Base-by-base conservation (phyloP, 2,113 vertebrate species). In the Ciconia maguari region DNA sequence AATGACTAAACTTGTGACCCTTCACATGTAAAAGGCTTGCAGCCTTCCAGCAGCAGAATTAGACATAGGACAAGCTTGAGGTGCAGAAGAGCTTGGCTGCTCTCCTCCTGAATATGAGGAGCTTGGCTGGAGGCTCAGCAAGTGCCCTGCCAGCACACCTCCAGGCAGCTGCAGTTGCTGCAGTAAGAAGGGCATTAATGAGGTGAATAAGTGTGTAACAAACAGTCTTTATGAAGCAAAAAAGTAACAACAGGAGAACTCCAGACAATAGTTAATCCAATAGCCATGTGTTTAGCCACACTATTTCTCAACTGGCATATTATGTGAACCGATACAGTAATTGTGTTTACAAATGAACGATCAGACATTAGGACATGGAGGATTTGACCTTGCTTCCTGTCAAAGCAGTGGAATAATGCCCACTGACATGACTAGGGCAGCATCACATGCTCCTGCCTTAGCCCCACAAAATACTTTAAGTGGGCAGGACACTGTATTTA, bases 81-180 rank as follows among this genome's bases (percentile, higher is more conserved):
- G 17, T 25, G 9, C n/a, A 66, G 87, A 21, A 64, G 6, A 2
- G 2, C 17, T 42, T 3, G 9, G 10, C 34, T 66, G 26, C 29
- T 79, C 7, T 36, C 4, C 9, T 55, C 12, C 26, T 34, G 21
- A 42, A 13, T 1, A 0, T 13, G 12, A 48, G 60, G 17, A 74
- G 5, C 24, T 30, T 13, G 21, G 32, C 54, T 79, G 32, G 51
- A 71, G 41, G 5, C 38, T 72, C 36, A 27, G 21, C 3, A 2
- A 5, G 34, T 36, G 25, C 21, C 20, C 18, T 55, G 29, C 9
- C 51, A 36, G 38, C 0, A 2, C 24, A 34, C 21, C 18, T 36
- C 60, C 2, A 4, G 25, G 49, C 44, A 61, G n/a, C 55, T 32
- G 42, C 42, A 8, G 6, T 2, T 2, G 0, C 42, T n/a, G 30